phyloP scores from a whole-genome alignment of 2,113 vertebrate genomes.

The Antechinus stuartii region DNA sequence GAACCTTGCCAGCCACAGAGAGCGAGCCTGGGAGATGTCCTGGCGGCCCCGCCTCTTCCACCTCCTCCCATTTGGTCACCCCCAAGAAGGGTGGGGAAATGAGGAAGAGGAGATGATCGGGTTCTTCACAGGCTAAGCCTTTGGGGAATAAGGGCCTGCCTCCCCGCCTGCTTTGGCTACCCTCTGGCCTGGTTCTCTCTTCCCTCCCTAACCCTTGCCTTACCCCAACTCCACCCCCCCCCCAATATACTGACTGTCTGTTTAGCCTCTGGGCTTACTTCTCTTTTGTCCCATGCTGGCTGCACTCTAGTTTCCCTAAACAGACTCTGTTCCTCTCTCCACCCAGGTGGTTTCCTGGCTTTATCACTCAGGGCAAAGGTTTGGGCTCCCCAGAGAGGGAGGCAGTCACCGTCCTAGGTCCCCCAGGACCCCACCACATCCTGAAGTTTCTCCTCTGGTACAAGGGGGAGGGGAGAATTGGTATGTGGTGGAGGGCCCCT shows the following conservation, averaged over 20 bases:
- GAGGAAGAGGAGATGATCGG: neutral
- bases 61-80: neutral
- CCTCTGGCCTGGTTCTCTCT: neutral
- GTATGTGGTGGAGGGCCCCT: neutral
- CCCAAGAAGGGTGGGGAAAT: neutral
- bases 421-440: neutral
- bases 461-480: neutral
- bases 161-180: neutral
- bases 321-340: neutral
- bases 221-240: neutral
- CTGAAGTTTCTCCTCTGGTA: neutral
- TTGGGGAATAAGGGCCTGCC: neutral
- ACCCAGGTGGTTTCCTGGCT: neutral
- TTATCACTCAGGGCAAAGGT: neutral
- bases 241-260: constrained; percentile 84
- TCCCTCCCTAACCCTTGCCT: no score
- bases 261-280: constrained; percentile 88
- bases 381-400: neutral
- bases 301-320: constrained; percentile 95
- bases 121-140: neutral
- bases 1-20: neutral
- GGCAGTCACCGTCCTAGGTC: neutral
- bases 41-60: neutral
- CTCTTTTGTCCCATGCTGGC: constrained; percentile 91
- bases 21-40: neutral